Evolutionary conservation across 1,140 invertebrate genomes (phyloP).

Genomic region (Drosophila pectinifera): DNA sequence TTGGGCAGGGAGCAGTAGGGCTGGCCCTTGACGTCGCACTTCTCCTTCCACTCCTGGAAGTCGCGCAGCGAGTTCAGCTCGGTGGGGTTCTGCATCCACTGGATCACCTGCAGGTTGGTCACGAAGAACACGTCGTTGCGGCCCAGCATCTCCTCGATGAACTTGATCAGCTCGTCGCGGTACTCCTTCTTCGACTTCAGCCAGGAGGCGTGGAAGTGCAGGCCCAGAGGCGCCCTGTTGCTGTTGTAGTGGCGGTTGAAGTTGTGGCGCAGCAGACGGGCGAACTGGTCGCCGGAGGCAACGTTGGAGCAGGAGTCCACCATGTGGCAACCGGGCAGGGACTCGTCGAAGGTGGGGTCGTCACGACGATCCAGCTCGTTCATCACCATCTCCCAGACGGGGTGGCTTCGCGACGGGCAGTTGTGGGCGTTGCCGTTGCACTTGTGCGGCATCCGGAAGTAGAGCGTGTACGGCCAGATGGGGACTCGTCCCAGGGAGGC

Average conservation of each 20-base stretch:
- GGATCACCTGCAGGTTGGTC: constrained; percentile 96
- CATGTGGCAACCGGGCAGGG: constrained; percentile 96
- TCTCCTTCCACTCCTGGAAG: constrained; percentile 98
- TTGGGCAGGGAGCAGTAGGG: constrained; percentile 96
- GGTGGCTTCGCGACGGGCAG: constrained; percentile 95
- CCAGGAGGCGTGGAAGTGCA: constrained; percentile 98
- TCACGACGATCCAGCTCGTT: constrained; percentile 96
- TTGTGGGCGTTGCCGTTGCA: constrained; percentile 97
- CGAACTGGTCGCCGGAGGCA: constrained; percentile 94
- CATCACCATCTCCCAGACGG: constrained; percentile 98
- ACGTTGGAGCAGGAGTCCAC: constrained; percentile 97
- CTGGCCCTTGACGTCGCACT: constrained; percentile 97
- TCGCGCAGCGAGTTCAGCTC: constrained; percentile 94
- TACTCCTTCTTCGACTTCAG: constrained; percentile 97
- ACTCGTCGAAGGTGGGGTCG: constrained; percentile 95
- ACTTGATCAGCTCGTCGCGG: constrained; percentile 95
- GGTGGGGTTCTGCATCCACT: constrained; percentile 99
- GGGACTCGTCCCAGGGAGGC: constrained; percentile 94
- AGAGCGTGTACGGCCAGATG: constrained; percentile 98
- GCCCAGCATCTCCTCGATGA: constrained; percentile 96
- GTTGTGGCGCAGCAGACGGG: constrained; percentile 94
- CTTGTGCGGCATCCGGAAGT: constrained; percentile 97
- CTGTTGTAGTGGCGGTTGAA: constrained; percentile 96
- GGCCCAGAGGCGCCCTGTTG: constrained; percentile 96
- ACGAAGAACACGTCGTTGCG: constrained; percentile 97